These are phyloP conservation scores for Eulithis prunata DNA, from an alignment of 2,888 invertebrate genomes.

Conservation along the genomic window DNA sequence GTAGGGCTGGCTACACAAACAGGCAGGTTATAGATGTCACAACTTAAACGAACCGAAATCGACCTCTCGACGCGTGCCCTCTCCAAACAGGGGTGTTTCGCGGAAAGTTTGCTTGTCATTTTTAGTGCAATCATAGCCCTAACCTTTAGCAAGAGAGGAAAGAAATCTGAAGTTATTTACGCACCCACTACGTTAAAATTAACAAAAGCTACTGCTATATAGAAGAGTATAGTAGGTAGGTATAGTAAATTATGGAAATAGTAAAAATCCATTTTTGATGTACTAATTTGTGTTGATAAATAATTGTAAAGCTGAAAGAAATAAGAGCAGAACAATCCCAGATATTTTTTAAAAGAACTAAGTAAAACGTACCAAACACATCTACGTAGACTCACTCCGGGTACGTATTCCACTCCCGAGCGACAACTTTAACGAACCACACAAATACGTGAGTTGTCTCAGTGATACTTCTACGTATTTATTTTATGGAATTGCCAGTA, in stretches of 20 bases:
- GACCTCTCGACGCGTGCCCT: slow-evolving; percentile 56
- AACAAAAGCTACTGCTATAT: no score
- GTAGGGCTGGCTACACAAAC: slow-evolving; percentile 70
- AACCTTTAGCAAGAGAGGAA: background rate
- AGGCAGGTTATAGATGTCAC: slow-evolving; percentile 77
- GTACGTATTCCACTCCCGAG: slow-evolving; percentile 51
- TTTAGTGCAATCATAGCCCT: slow-evolving; percentile 32
- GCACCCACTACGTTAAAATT: no score
- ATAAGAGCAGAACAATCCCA: no score
- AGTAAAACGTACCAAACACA: no score
- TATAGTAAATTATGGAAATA: no score
- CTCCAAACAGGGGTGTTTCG: slow-evolving; percentile 33
- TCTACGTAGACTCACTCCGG: slow-evolving; percentile 16
- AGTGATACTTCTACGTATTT: slow-evolving; percentile 36
- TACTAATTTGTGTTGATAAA: no score
- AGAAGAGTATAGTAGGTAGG: no score
- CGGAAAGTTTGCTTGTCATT: slow-evolving; percentile 41
- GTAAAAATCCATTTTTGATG: no score
- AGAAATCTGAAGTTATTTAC: background rate
- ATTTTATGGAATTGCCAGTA: slow-evolving; percentile 37
- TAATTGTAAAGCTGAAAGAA: no score
- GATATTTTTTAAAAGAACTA: no score
- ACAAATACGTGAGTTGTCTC: slow-evolving; percentile 47
- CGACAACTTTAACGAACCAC: slow-evolving; percentile 68
- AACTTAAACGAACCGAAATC: slow-evolving; percentile 83